These are phyloP conservation scores for Apodemia mormo DNA, from an alignment of 2,888 invertebrate genomes.

Conservation along the genomic window DNA sequence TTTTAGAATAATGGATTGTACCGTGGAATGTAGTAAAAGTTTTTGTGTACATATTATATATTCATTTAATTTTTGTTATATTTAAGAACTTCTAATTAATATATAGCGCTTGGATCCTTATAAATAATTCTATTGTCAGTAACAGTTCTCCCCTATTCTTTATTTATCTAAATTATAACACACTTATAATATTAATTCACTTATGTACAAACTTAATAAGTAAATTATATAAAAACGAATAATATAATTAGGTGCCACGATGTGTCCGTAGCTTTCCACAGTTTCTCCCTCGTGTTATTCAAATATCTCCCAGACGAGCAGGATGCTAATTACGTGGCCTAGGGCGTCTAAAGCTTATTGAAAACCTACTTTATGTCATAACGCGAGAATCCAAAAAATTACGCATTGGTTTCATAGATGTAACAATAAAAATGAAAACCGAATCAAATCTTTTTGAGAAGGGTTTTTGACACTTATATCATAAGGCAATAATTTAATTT, in stretches of 20 bases:
- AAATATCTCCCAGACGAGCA: constrained; percentile 62
- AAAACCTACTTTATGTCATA: constrained; percentile 49
- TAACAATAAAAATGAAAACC: not conserved
- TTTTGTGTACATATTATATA: too few species aligned
- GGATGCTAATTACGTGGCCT: constrained; percentile 66
- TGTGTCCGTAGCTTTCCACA: constrained; percentile 34
- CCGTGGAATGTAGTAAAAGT: too few species aligned
- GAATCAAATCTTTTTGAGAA: too few species aligned
- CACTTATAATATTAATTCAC: too few species aligned
- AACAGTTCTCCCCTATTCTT: too few species aligned
- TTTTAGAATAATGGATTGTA: too few species aligned
- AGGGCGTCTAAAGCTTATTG: constrained; percentile 56
- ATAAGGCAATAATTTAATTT: too few species aligned
- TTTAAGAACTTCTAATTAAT: too few species aligned
- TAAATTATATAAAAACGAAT: not conserved
- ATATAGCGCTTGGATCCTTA: too few species aligned
- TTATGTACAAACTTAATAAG: not conserved
- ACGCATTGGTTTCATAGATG: not conserved
- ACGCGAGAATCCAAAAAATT: constrained; percentile 32
- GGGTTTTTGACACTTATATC: too few species aligned
- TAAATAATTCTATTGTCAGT: too few species aligned
- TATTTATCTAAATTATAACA: not conserved
- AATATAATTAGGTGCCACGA: constrained; percentile 21
- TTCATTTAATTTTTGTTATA: too few species aligned
- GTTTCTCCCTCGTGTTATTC: constrained; percentile 51